Evolutionary conservation across 1,140 invertebrate genomes (phyloP), one percentile per base, ranked within the genome.

Genomic region (Psilanteris sp.): DNA sequence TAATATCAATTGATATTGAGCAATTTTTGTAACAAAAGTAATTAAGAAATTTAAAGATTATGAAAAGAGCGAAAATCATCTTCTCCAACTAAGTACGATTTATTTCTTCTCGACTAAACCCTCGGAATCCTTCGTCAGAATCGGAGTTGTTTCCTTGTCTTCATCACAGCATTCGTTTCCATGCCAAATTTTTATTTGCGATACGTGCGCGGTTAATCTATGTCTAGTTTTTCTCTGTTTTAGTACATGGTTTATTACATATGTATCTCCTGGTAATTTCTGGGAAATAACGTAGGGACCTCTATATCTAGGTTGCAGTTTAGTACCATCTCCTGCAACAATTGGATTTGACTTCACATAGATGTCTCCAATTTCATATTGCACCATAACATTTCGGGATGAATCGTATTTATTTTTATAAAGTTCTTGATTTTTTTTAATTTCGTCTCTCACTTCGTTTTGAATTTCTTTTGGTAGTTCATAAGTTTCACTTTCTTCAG

Each of bases 401-500:
- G 27, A 10, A 15, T 72, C 57, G 7, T 24, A 18, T 3, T 24
- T 27, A 1, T 8, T 11, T 27, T 72, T 72, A 11, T 54, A 46
- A 11, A 8, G 0, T 1, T 2, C 2, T 26, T 72, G 68, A 0
- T 14, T 22, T 0, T 0, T 16, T 9, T 13, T 3, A 22, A 74
- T 74, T 0, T 18, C n/a, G 10, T 52, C 16, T 5, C 71, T 43
- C 3, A 32, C 48, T 24, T 68, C 9, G 1, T 61, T 9, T 62
- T 48, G 61, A 20, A 24, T 9, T 11, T 1, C 0, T 36, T 29
- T n/a, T 3, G 37, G 37, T 7, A 15, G 7, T 0, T 26, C 9
- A 15, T 68, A 68, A 7, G 14, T 52, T 34, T 76, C 64, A 8
- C 39, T 32, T 0, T 46, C 5, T 22, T 26, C 29, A 0, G 50